These are phyloP conservation scores for Formica aserva DNA, from an alignment of 2,888 invertebrate species.

Conservation along the genomic window DNA sequence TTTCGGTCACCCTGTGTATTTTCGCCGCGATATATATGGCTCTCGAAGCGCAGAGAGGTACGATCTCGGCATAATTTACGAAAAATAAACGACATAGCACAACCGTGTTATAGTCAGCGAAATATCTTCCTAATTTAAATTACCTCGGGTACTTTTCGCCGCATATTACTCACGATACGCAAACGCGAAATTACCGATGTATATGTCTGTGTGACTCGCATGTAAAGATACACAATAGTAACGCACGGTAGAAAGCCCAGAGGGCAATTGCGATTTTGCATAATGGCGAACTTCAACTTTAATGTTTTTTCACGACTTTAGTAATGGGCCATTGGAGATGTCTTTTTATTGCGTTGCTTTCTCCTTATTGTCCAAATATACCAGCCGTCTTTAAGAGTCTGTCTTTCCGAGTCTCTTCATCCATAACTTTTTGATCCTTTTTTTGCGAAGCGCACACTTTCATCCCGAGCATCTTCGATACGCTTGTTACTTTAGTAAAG, in stretches of 20 bases:
- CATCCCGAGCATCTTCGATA: not conserved
- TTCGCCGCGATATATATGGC: not conserved
- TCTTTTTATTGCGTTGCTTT: slow-evolving; percentile 71
- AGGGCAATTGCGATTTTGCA: slow-evolving; percentile 79
- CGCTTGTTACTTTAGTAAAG: not conserved
- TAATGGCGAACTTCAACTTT: slow-evolving; percentile 81
- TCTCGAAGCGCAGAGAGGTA: slow-evolving; percentile 13
- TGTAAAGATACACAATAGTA: slow-evolving; percentile 24
- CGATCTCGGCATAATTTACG: slow-evolving; percentile 38
- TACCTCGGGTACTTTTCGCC: slow-evolving; percentile 23
- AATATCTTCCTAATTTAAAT: slow-evolving; percentile 56
- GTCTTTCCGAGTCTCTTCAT: not conserved
- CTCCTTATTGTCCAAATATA: slow-evolving; percentile 12
- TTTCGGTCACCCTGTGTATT: not conserved
- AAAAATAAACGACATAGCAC: slow-evolving; percentile 51
- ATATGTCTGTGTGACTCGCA: not conserved
- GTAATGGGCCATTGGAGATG: slow-evolving; percentile 80
- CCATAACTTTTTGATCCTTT: not conserved
- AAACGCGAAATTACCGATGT: not conserved
- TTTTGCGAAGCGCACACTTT: not conserved
- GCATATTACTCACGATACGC: not conserved
- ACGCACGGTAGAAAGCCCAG: slow-evolving; percentile 57
- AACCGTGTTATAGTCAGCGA: slow-evolving; percentile 28
- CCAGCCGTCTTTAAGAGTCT: not conserved
- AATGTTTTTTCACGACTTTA: slow-evolving; percentile 82